phyloP scores from a whole-genome alignment of 2,888 invertebrate genomes.

The Cenopis cana region DNA sequence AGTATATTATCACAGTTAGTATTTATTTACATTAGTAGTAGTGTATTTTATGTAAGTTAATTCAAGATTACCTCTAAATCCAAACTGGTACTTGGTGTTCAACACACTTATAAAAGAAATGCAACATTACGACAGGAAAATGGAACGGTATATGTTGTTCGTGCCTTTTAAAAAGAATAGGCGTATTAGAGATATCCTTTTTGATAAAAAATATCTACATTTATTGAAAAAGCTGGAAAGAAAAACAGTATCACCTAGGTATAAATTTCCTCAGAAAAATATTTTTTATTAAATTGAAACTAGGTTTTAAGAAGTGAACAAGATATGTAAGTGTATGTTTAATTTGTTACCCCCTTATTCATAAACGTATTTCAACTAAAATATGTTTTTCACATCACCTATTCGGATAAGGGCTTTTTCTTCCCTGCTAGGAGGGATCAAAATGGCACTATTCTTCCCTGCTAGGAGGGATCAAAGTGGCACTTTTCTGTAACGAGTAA shows the following conservation, averaged over 20 bases:
- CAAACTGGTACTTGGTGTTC: constrained; percentile 23
- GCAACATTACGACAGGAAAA: constrained; percentile 24
- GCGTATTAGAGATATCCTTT: constrained; percentile 17
- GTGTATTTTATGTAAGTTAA: no score
- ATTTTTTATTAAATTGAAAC: constrained; percentile 8
- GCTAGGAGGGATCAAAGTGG: no score
- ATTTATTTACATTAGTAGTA: no score
- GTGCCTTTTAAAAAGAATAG: constrained; percentile 10
- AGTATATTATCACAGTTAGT: no score
- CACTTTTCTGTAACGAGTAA: no score
- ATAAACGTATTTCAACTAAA: constrained; percentile 4
- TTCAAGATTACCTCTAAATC: constrained; percentile 21
- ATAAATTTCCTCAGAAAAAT: constrained; percentile 5
- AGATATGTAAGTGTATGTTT: constrained; percentile 1
- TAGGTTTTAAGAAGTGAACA: constrained; percentile 6
- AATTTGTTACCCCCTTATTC: constrained; percentile 4
- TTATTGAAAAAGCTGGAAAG: constrained; percentile 7
- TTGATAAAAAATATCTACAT: constrained; percentile 16
- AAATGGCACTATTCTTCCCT: no score
- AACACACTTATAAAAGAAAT: constrained; percentile 19
- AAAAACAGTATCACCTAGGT: neutral
- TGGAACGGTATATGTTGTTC: constrained; percentile 10
- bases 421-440: no score
- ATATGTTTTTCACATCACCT: no score
- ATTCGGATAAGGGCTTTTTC: no score